A percentile compares a stretch with the other conserved stretches of the same genome.
These are phyloP conservation scores for Spilogale gracilis DNA, from an alignment of 2,113 vertebrate genomes.

Conservation along the genomic window DNA sequence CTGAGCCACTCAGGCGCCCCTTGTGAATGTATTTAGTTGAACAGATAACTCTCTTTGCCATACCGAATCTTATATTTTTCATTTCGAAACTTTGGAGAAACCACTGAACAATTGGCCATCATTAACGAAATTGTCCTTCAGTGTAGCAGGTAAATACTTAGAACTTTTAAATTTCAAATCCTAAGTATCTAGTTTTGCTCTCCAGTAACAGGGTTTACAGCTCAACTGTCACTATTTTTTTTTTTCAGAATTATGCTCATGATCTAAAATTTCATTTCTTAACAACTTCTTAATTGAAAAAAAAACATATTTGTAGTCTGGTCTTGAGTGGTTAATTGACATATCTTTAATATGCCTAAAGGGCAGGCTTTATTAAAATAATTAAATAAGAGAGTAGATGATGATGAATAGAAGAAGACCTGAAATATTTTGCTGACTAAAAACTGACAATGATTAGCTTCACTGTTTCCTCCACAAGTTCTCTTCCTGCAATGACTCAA, in stretches of 20 bases:
- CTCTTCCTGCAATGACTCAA: neutral
- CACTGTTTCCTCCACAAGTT: neutral
- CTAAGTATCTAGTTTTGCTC: constrained; percentile 34
- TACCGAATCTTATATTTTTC: neutral
- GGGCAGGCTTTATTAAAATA: neutral
- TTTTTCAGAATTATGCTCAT: neutral
- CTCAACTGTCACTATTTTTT: neutral
- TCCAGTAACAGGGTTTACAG: neutral
- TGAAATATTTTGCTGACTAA: neutral
- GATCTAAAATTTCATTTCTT: constrained; percentile 25
- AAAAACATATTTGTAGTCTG: neutral
- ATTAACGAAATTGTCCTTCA: constrained; percentile 12
- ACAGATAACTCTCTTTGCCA: neutral
- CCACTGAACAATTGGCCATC: constrained; percentile 4
- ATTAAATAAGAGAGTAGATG: neutral
- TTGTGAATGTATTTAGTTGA: neutral
- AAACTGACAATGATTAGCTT: neutral
- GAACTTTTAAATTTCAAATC: constrained; percentile 51
- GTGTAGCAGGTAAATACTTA: neutral
- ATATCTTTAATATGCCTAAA: neutral
- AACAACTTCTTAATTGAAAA: neutral
- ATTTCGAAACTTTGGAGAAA: constrained; percentile 19
- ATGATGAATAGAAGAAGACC: neutral
- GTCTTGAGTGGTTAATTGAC: neutral
- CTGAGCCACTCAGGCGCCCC: neutral